Evolutionary conservation across 2,797 vertebrate species (phyloP), one percentile per base, ranked within the genome.

Genomic region (Cephalopachus bancanus): DNA sequence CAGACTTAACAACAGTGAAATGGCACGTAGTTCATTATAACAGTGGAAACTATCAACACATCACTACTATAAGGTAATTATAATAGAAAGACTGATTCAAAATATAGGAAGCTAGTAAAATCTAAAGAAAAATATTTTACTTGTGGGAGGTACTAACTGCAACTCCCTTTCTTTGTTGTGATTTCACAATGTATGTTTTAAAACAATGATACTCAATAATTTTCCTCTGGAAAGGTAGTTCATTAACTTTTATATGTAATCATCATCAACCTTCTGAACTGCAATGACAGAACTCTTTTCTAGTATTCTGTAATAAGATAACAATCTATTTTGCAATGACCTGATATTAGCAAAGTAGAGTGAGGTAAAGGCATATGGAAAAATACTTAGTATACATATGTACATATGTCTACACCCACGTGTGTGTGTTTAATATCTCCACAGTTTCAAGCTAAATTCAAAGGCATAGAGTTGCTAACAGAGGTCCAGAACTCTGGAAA

Each of bases 211-310:
- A 30, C 10, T 64, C 17, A n/a, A 30, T 24, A 51, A 51, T 33
- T 85, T 67, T 74, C 15, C 28, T 55, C 28, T 44, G 33, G 30
- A 74, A 85, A 60, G 16, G 16, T 44, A 55, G 2, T 74, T 91
- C 59, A 37, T 33, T 74, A 69, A 83, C 30, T 92, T 85, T 79
- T 55, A 53, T 87, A 87, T 89, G 90, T 57, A 24, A 83, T 60
- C 10, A 37, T 83, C 10, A 37, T 76, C 14, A 62, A 60, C 3
- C 9, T 84, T 84, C 19, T 75, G 53, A 76, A 79, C 22, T 79
- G 5, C 7, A 37, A 65, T 67, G 19, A 57, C 59, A 33, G 4
- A 85, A 55, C 15, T 60, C 44, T 44, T 44, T 44, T 44, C 44
- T 44, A 44, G 44, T 44, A 44, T 44, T 44, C 44, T 44, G 10